Conservation (phyloP, 2,888 invertebrate species). For the Adela reaumurella region DNA sequence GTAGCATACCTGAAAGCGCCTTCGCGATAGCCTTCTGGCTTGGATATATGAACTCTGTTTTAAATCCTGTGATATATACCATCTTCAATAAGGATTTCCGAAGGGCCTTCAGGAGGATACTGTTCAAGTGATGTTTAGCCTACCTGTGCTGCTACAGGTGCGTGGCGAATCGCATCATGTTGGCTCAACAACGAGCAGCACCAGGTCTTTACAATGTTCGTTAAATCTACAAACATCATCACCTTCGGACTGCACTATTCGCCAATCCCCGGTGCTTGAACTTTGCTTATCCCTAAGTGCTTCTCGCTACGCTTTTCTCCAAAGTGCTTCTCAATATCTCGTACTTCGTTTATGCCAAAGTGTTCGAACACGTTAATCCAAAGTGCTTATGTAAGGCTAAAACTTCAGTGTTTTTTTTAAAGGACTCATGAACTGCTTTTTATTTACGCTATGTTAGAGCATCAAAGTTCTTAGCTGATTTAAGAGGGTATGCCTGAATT, state of each 20-base stretch:
- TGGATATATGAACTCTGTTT: constrained; percentile 94
- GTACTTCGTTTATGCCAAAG: constrained; percentile 2
- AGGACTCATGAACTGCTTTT: too few species aligned
- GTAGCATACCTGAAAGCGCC: constrained; percentile 76
- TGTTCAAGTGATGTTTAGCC: constrained; percentile 92
- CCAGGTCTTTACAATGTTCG: constrained; percentile 59
- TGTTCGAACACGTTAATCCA: neutral
- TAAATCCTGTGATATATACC: constrained; percentile 94
- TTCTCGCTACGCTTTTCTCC: neutral
- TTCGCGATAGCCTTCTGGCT: constrained; percentile 95
- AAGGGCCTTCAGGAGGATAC: constrained; percentile 89
- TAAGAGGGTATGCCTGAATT: too few species aligned
- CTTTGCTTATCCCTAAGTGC: constrained; percentile 1
- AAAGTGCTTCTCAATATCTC: neutral
- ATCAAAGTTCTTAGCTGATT: too few species aligned
- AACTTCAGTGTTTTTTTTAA: too few species aligned
- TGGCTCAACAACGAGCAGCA: constrained; percentile 61
- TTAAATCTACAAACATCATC: constrained; percentile 10
- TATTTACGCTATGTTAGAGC: too few species aligned
- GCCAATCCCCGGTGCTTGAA: constrained; percentile 4
- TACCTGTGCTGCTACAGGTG: constrained; percentile 80
- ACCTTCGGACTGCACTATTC: neutral
- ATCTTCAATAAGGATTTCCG: constrained; percentile 98
- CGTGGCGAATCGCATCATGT: constrained; percentile 60
- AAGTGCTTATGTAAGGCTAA: too few species aligned